Evolutionary conservation across 2,113 vertebrate species (phyloP).

Genomic region (Herpetotheres cachinnans): DNA sequence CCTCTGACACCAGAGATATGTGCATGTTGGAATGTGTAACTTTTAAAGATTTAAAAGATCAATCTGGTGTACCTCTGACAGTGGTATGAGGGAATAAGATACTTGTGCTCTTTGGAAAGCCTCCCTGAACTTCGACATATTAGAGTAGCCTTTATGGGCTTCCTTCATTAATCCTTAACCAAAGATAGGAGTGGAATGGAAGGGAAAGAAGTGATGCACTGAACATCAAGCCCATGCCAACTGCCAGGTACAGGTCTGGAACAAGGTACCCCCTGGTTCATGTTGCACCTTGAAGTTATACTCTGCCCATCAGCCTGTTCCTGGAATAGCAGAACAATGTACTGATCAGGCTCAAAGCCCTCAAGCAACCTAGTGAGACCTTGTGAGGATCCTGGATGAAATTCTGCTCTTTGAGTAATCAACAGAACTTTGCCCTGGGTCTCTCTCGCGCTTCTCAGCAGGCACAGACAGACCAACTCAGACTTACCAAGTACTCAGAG

Average conservation of each 20-base stretch:
- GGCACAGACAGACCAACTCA: neutral
- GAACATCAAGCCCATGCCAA: neutral
- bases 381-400: neutral
- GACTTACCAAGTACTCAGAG: constrained; percentile 73
- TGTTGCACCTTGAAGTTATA: neutral
- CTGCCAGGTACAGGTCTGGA: neutral
- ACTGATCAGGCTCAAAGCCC: neutral
- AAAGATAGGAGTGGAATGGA: neutral
- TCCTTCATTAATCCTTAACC: neutral
- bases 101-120: neutral
- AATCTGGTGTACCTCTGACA: neutral
- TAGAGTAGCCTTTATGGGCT: neutral
- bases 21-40: neutral
- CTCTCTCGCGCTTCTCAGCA: neutral
- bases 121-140: neutral
- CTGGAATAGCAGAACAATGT: neutral
- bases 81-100: neutral
- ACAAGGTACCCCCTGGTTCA: neutral
- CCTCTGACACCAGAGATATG: neutral
- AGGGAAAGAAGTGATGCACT: neutral
- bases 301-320: neutral
- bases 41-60: neutral
- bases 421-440: neutral
- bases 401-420: neutral
- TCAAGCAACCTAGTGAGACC: neutral